phyloP scores from a whole-genome alignment of 2,797 vertebrate species.

The Phrynocephalus guinanensis region DNA sequence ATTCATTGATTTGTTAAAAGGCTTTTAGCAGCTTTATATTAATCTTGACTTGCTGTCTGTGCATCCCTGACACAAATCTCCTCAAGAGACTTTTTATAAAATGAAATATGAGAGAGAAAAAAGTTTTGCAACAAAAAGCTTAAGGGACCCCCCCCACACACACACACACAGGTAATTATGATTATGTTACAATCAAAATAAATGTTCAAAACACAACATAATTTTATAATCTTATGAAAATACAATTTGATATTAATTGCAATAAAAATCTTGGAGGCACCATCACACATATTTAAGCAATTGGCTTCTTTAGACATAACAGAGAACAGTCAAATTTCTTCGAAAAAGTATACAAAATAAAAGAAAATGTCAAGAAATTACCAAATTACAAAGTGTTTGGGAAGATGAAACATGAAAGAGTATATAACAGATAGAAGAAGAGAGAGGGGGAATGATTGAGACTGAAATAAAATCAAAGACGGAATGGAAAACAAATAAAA shows the following conservation, averaged over 20 bases:
- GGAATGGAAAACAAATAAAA: background rate
- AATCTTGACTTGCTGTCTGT: constrained; percentile 15
- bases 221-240: background rate
- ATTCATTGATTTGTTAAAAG: constrained; percentile 9
- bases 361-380: background rate
- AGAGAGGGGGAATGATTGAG: background rate
- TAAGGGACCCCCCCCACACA: background rate
- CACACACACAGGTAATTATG: background rate
- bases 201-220: background rate
- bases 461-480: rapidly evolving
- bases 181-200: background rate
- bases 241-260: background rate
- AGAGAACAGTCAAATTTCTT: too few relatives aligned
- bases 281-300: background rate
- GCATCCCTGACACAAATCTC: background rate
- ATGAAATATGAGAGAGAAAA: background rate
- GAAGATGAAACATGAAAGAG: too few relatives aligned
- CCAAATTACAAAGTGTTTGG: too few relatives aligned
- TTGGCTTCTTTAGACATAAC: background rate
- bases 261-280: background rate
- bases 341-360: background rate
- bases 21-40: constrained; percentile 25
- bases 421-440: background rate
- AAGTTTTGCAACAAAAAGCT: background rate
- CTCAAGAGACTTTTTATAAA: background rate